Percentiles rank a stretch among this genome's conserved stretches.
phyloP scores from a whole-genome alignment of 2,888 invertebrate genomes.

The Lasioglossum villosulum region DNA sequence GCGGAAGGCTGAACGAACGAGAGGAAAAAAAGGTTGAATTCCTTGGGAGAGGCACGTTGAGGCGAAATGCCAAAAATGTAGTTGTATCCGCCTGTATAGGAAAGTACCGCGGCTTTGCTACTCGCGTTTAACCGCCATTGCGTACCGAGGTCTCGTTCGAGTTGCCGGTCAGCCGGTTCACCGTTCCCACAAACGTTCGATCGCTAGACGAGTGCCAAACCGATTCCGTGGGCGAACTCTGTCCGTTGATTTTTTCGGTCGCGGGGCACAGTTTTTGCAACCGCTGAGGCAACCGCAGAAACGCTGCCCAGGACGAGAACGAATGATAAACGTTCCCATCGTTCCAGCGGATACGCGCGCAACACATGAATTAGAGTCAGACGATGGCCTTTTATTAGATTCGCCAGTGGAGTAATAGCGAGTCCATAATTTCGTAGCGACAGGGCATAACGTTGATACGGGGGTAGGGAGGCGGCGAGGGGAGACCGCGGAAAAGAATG shows the following conservation, averaged over 20 bases:
- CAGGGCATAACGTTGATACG: slow-evolving; percentile 56
- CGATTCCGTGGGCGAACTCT: not conserved
- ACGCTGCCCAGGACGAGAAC: not conserved
- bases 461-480: slow-evolving; percentile 18
- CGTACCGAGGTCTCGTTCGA: slow-evolving; percentile 2
- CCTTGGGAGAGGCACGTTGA: slow-evolving; percentile 74
- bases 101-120: slow-evolving; percentile 14
- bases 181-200: not conserved
- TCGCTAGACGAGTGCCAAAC: not conserved
- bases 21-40: slow-evolving; percentile 72
- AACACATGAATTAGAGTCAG: slow-evolving; percentile 80
- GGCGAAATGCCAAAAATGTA: slow-evolving; percentile 78
- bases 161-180: not conserved
- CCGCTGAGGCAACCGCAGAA: not conserved
- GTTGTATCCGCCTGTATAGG: slow-evolving; percentile 69
- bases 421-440: slow-evolving; percentile 66
- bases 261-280: not conserved
- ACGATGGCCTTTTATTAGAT: slow-evolving; percentile 80
- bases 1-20: slow-evolving; percentile 67
- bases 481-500: slow-evolving; percentile 56
- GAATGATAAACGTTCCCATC: slow-evolving; percentile 69
- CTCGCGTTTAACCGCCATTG: slow-evolving; percentile 56
- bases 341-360: slow-evolving; percentile 81
- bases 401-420: slow-evolving; percentile 76
- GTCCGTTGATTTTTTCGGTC: not conserved